phyloP scores from a whole-genome alignment of 2,113 vertebrate genomes.

The Sapayoa aenigma region DNA sequence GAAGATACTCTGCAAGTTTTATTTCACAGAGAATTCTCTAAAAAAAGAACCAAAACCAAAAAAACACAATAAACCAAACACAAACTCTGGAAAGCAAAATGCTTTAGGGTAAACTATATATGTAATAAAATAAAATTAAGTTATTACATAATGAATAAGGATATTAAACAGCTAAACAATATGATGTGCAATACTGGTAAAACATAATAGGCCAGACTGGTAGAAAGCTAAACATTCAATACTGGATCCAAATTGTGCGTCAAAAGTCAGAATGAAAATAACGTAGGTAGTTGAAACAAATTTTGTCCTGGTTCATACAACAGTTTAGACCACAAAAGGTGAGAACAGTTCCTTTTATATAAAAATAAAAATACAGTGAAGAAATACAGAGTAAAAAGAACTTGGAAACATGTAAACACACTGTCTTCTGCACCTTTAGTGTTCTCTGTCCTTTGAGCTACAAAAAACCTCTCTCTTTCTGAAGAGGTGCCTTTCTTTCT shows the following conservation, averaged over 20 bases:
- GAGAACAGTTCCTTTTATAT: neutral
- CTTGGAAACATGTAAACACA: neutral
- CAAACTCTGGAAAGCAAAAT: neutral
- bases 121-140: neutral
- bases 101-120: neutral
- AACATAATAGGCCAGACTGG: neutral
- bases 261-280: neutral
- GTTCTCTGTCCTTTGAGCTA: neutral
- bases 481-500: neutral
- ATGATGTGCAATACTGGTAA: neutral
- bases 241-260: neutral
- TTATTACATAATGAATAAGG: neutral
- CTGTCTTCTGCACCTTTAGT: neutral
- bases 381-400: neutral
- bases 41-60: neutral
- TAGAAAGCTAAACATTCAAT: neutral
- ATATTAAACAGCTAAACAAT: neutral
- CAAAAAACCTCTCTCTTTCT: neutral
- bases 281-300: neutral
- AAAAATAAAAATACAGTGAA: neutral
- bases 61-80: neutral
- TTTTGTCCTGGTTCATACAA: neutral
- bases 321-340: neutral
- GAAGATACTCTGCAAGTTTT: neutral
- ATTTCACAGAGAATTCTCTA: neutral